Evolutionary conservation across 1,140 invertebrate species (phyloP), one percentile per base, ranked within the genome.

Genomic region (Bombus affinis): DNA sequence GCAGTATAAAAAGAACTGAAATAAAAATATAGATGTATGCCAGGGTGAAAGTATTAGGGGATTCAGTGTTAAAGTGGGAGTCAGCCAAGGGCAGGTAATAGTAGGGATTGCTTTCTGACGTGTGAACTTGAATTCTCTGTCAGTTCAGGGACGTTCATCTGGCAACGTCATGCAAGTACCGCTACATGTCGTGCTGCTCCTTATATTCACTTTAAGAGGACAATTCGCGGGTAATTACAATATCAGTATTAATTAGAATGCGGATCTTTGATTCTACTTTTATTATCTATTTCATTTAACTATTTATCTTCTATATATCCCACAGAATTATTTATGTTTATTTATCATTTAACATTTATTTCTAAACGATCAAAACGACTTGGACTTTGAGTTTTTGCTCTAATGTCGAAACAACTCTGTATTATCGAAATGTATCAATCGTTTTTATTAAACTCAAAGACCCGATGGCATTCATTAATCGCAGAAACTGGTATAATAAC

Each of bases 111-210:
- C 65, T 77, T 12, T 32, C 76, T 35, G 35, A 74, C 32, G 70
- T 65, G 68, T 77, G 77, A 92, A 82, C 86, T 87, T 75, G 88
- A 83, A 81, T 82, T 83, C 80, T 62, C 53, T 80, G 77, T 82
- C 85, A 91, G 88, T 91, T 91, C 88, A 91, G 77, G 84, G 86
- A 74, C 88, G 84, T 89, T 90, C 79, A 76, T 87, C 53, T 62
- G 39, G 6, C 76, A 32, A 75, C 68, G 32, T 68, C 62, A 89
- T 87, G 88, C 57, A 57, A 32, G 53, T 35, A 53, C 62, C 35
- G 47, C 35, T 75, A 76, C 6, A 25, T 5, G n/a, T 47, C 15
- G 10, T 76, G 42, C 22, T n/a, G 35, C 66, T 70, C 32, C 37
- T 85, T 35, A 13, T 42, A 4, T 65, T 87, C 18, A 59, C n/a